Percentiles rank a stretch among this genome's conserved stretches.
These are phyloP conservation scores for Protodeltote pygarga DNA, from an alignment of 2,888 invertebrate species.

Conservation along the genomic window DNA sequence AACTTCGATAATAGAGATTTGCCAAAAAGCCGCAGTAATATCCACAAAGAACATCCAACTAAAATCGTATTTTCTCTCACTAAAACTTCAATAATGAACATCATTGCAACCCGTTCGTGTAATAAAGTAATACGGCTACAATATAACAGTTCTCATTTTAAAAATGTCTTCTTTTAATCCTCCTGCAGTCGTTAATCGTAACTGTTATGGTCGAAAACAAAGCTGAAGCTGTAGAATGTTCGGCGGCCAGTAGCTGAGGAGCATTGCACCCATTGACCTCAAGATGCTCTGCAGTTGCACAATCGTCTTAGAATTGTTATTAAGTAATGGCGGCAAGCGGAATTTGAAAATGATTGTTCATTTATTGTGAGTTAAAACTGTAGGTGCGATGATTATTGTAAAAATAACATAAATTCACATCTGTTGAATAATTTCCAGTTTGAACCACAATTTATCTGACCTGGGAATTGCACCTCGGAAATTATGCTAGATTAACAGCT, in stretches of 20 bases:
- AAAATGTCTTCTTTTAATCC: constrained; percentile 42
- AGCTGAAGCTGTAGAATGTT: constrained; percentile 52
- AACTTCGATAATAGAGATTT: no score
- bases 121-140: constrained; percentile 29
- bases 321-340: constrained; percentile 14
- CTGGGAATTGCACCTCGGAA: no score
- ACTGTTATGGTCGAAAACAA: constrained; percentile 60
- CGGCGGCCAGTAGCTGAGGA: constrained; percentile 32
- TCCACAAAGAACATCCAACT: no score
- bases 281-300: constrained; percentile 54
- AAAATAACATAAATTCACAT: no score
- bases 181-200: constrained; percentile 52
- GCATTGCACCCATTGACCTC: constrained; percentile 73
- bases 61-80: not conserved
- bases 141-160: constrained; percentile 30
- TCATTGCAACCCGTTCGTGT: constrained; percentile 14
- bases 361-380: not conserved
- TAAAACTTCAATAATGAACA: constrained; percentile 4
- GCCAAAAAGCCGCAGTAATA: no score
- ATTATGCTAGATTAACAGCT: no score
- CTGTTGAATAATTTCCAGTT: no score
- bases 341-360: not conserved
- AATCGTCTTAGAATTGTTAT: constrained; percentile 38
- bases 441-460: no score
- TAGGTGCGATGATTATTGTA: no score